Evolutionary conservation across 1,140 invertebrate species (phyloP), one percentile per base, ranked within the genome.

Genomic region (Drosophila jambulina): DNA sequence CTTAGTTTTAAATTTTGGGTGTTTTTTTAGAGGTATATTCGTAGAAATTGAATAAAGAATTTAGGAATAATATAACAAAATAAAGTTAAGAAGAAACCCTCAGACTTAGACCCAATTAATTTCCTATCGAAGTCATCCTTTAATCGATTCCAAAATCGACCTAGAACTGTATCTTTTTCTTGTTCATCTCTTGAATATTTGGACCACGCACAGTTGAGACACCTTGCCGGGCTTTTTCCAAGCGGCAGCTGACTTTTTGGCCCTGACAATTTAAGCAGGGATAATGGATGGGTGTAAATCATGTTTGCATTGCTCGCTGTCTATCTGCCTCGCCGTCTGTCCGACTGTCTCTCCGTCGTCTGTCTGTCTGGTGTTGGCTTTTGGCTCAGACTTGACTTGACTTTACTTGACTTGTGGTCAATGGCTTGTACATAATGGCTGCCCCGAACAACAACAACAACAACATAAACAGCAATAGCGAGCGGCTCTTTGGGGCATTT

Each of bases 401-500:
- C 76, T 91, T 87, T 81, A 84, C 88, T 91, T 87, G 82, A 91
- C 88, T 91, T 91, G 87, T 83, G 87, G 87, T 87, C 87, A 91
- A 91, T 87, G 82, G 80, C 69, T 91, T 91, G 87, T 78, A 83
- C 79, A 91, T 91, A 91, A 91, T 91, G 82, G 69, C 67, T 77
- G 64, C 36, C 79, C 83, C 78, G 36, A 49, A 48, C 46, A 64
- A 56, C 65, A 75, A 56, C 63, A 61, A 13, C 48, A 75, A 38
- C 15, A 38, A 45, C 42, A 46, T 23, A 13, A 71, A 19, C 46
- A 61, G 27, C 69, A 53, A 67, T 29, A 32, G 27, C 27, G 12
- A 51, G 25, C 46, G 69, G 40, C 59, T 71, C 78, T 67, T 69
- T 84, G 84, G 77, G 63, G 81, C 81, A 88, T 88, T 88, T 90